Evolutionary conservation across 2,797 vertebrate species (phyloP), one percentile per base, ranked within the genome.

Genomic region (Arnoldichthys spilopterus): DNA sequence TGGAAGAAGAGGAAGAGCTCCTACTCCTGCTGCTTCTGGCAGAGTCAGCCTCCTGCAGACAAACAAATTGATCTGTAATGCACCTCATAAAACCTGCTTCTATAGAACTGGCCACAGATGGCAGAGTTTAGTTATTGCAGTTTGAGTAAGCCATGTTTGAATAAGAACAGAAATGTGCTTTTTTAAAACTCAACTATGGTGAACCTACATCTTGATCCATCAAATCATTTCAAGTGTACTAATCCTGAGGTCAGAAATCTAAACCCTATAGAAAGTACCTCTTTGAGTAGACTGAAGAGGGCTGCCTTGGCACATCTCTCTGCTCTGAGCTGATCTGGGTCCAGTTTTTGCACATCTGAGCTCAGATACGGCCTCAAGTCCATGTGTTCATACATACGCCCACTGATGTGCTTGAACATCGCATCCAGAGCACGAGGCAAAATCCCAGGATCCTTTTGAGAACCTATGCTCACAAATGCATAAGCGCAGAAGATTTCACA

Each of bases 361-460:
- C 94, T 92, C 61, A 96, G 91, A 89, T 93, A 89, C 0, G 96
- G 96, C 43, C 95, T 97, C 79, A 96, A 85, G 82, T 96, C 93
- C 95, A 96, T 96, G 24, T 85, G 91, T 24, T 86, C 86, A 20
- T 97, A 97, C 77, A 89, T 92, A 13, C 83, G 92, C 12, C 90
- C 92, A 76, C 62, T 83, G 3, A 94, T 86, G 74, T 93, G 87
- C 49, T 87, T 88, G 82, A 97, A 97, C 64, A 95, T 91, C 59
- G 91, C 83, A 12, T 93, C 93, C 86, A 98, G 87, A 13, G 94
- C 92, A 24, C 94, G 93, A 28, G 95, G 96, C 40, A 98, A 90
- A 75, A 97, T 93, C 12, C 96, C 96, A 0, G 92, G 93, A 49
- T 97, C 94, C 85, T 93, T 96, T 30, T 88, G 78, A 71, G 93